A percentile compares a stretch with the other conserved stretches of the same genome.
These are phyloP conservation scores for Nesometra sesokonis DNA, from an alignment of 35 echinoderm and acorn worm genomes.

Conservation along the genomic window DNA sequence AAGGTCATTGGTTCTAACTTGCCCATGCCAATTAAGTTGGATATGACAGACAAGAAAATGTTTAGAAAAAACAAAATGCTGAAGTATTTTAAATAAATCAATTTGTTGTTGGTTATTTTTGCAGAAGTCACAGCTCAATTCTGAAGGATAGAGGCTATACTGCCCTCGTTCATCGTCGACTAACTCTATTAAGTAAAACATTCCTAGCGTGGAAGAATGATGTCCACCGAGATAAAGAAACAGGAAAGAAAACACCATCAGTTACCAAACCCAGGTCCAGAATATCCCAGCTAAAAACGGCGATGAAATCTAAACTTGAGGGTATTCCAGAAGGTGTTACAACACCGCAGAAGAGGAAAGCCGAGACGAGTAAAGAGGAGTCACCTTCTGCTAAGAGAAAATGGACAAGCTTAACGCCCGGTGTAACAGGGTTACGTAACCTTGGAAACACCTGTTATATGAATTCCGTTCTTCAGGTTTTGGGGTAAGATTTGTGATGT, in stretches of 20 bases:
- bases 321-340: neutral
- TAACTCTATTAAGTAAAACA: conserved; percentile 53
- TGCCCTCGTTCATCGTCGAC: conserved; percentile 71
- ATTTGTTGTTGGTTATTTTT: too few species aligned
- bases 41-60: too few species aligned
- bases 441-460: conserved; percentile 97
- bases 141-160: conserved; percentile 78
- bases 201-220: conserved; percentile 66
- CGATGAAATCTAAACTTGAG: neutral
- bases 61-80: too few species aligned
- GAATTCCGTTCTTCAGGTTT: conserved; percentile 87
- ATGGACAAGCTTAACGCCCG: conserved; percentile 74
- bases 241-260: conserved; percentile 18
- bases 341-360: neutral
- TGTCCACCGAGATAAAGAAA: conserved; percentile 51
- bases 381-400: conserved; percentile 37
- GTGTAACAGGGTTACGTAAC: conserved; percentile 82
- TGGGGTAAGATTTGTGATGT: conserved; percentile 50
- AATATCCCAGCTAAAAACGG: neutral
- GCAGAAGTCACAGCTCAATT: neutral
- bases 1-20: too few species aligned
- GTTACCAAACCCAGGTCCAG: conserved; percentile 7
- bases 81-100: too few species aligned
- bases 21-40: too few species aligned
- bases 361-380: neutral